Conservation (phyloP, 2,797 vertebrate species). For the Danio aesculapii region DNA sequence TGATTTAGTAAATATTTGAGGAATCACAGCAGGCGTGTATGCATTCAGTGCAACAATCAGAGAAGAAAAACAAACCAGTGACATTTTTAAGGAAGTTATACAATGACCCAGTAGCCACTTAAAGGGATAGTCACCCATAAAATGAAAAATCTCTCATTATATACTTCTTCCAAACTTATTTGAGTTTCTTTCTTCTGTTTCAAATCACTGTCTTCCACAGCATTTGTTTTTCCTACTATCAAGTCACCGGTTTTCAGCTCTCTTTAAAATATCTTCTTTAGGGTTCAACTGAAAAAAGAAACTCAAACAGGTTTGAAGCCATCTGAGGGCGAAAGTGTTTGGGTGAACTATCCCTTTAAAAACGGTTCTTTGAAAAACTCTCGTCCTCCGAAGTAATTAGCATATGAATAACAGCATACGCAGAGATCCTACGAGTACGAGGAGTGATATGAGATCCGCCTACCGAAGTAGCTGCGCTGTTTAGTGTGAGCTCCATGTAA, state of each 20-base stretch:
- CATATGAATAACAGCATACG: conserved; percentile 31
- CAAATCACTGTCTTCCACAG: too few relatives aligned
- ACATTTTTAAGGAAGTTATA: background rate
- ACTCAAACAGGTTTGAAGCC: too few relatives aligned
- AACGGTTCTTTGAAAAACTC: background rate
- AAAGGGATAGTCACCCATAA: too few relatives aligned
- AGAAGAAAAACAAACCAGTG: background rate
- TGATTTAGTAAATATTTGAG: conserved; percentile 56
- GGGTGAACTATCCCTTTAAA: background rate
- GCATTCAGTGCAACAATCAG: conserved; percentile 12
- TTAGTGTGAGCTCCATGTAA: conserved; percentile 32
- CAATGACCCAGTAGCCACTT: background rate
- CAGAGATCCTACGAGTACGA: background rate
- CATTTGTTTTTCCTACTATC: too few relatives aligned
- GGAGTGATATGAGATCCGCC: conserved; percentile 21
- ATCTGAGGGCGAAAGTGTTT: too few relatives aligned
- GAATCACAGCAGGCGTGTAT: conserved; percentile 17
- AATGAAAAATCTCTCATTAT: too few relatives aligned
- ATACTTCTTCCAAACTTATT: too few relatives aligned
- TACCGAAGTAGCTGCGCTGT: conserved; percentile 2
- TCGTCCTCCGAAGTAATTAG: conserved; percentile 6
- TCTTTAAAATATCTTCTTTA: too few relatives aligned
- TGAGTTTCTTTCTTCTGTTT: too few relatives aligned
- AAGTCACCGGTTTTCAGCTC: too few relatives aligned
- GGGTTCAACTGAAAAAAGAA: too few relatives aligned